Evolutionary conservation across 2,888 invertebrate species (phyloP).

Genomic region (Rhimphoctona megacephalus): DNA sequence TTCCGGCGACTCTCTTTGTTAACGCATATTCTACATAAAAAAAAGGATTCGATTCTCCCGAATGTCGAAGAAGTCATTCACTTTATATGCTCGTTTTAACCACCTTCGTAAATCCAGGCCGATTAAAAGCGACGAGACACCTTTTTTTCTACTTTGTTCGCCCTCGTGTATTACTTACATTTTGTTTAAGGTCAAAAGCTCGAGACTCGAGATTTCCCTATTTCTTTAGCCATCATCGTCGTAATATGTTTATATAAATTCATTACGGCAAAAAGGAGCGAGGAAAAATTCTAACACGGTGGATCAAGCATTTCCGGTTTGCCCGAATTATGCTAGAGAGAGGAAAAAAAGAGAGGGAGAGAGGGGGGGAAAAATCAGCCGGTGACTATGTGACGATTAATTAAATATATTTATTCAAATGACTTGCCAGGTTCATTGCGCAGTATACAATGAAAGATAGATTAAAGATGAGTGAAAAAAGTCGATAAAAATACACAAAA

Average conservation of each 20-base stretch:
- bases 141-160: slow-evolving; percentile 3
- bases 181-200: slow-evolving; percentile 8
- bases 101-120: neutral
- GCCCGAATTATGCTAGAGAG: neutral
- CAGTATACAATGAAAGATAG: slow-evolving; percentile 78
- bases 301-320: slow-evolving; percentile 3
- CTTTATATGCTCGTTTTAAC: slow-evolving; percentile 14
- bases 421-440: slow-evolving; percentile 82
- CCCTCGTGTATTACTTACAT: slow-evolving; percentile 50
- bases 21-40: slow-evolving; percentile 1
- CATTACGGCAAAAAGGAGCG: slow-evolving; percentile 7
- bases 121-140: slow-evolving; percentile 6
- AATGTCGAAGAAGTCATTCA: slow-evolving; percentile 10
- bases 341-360: slow-evolving; percentile 22
- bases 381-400: slow-evolving; percentile 61
- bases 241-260: slow-evolving; percentile 48
- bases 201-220: neutral
- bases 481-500: slow-evolving; percentile 10
- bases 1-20: neutral
- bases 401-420: slow-evolving; percentile 80
- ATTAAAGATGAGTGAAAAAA: slow-evolving; percentile 64
- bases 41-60: neutral
- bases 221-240: slow-evolving; percentile 21
- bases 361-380: slow-evolving; percentile 7
- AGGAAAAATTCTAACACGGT: slow-evolving; percentile 15